Conservation (phyloP, 2,888 invertebrate species). For the Lithophane socia region DNA sequence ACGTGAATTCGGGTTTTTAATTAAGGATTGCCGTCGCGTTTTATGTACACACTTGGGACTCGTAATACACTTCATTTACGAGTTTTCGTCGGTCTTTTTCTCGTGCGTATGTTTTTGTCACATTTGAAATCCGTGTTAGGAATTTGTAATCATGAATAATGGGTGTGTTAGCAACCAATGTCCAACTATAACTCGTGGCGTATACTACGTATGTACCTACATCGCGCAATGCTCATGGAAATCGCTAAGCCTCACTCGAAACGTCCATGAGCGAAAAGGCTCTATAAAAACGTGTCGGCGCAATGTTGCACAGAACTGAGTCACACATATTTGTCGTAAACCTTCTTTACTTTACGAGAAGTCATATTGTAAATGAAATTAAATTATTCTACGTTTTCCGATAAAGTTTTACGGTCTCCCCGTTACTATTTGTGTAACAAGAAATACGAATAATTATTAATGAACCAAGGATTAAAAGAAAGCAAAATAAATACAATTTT, state of each 20-base stretch:
- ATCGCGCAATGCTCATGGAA: too few species aligned
- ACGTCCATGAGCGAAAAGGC: neutral
- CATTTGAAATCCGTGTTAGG: slow-evolving; percentile 58
- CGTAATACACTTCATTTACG: slow-evolving; percentile 73
- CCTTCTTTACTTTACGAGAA: slow-evolving; percentile 7
- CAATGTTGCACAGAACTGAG: neutral
- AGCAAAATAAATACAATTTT: neutral
- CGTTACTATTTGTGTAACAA: slow-evolving; percentile 16
- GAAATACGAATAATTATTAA: slow-evolving; percentile 11
- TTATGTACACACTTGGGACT: slow-evolving; percentile 72
- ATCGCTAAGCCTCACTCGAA: neutral
- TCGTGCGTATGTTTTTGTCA: slow-evolving; percentile 60
- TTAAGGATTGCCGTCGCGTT: slow-evolving; percentile 72
- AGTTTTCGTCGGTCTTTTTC: slow-evolving; percentile 58
- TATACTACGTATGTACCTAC: neutral
- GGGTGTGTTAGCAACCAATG: slow-evolving; percentile 11
- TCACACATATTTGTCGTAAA: neutral
- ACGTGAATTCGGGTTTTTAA: slow-evolving; percentile 76
- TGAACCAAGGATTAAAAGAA: slow-evolving; percentile 4
- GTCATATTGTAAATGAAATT: slow-evolving; percentile 6
- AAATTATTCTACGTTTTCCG: neutral
- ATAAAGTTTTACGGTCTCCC: neutral
- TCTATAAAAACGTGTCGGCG: neutral
- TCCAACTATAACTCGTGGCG: neutral
- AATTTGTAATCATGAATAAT: slow-evolving; percentile 59